A percentile compares a stretch with the other conserved stretches of the same genome.
Evolutionary conservation across 1,140 invertebrate species (phyloP).

Genomic region (Riptortus pedestris): DNA sequence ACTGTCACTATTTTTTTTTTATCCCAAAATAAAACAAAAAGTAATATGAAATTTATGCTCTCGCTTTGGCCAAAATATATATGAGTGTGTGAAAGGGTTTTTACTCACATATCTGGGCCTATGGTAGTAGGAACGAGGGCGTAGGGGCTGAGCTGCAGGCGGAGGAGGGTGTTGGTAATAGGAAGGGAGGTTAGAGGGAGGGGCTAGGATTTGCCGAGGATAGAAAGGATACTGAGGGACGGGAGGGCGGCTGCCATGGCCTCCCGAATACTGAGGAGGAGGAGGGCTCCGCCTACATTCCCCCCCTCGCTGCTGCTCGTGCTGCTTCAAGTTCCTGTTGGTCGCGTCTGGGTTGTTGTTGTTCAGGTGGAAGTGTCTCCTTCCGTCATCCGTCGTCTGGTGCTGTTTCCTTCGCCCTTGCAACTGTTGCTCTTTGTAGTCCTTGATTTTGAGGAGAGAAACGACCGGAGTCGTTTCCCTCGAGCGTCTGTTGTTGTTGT

Average conservation of each 20-base stretch:
- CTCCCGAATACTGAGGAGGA: background rate
- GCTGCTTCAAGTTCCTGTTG: background rate
- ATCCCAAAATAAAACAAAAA: too few species aligned
- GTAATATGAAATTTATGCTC: too few species aligned
- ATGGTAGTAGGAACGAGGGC: background rate
- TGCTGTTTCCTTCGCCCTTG: background rate
- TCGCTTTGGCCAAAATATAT: too few species aligned
- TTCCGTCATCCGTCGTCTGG: background rate
- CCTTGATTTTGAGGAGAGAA: background rate
- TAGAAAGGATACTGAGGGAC: background rate
- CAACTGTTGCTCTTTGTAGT: background rate
- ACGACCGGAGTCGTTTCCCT: background rate
- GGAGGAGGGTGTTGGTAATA: background rate
- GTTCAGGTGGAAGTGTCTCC: background rate
- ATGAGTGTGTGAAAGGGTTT: too few species aligned
- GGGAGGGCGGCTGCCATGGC: background rate
- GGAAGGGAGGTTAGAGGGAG: background rate
- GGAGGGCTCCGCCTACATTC: background rate
- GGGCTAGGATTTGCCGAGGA: background rate
- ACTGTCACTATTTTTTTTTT: too few species aligned
- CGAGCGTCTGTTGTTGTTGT: background rate
- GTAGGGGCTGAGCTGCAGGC: background rate
- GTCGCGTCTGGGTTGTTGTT: background rate
- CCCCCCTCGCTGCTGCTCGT: background rate
- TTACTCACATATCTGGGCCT: slow-evolving; percentile 13